phyloP scores from a whole-genome alignment of 1,140 invertebrate species.

The Drosophila triauraria region DNA sequence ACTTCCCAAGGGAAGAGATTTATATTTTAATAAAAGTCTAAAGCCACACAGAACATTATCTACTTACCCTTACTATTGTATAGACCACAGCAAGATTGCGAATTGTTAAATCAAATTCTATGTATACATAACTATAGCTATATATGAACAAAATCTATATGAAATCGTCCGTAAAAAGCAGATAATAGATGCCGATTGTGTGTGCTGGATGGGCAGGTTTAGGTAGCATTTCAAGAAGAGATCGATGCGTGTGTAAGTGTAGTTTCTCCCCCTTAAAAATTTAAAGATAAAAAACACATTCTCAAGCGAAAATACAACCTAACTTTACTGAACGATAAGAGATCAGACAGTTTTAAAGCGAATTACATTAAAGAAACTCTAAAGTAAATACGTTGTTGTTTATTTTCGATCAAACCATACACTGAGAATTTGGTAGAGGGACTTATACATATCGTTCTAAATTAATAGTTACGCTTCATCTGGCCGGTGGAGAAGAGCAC shows the following conservation, averaged over 20 bases:
- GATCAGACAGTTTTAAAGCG: slow-evolving; percentile 41
- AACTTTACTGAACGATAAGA: slow-evolving; percentile 41
- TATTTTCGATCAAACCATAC: slow-evolving; percentile 9
- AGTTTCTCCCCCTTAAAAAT: slow-evolving; percentile 27
- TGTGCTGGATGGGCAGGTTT: slow-evolving; percentile 20
- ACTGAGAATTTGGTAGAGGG: slow-evolving; percentile 34
- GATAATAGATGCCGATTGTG: slow-evolving; percentile 15
- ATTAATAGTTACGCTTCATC: slow-evolving; percentile 77
- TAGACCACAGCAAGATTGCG: slow-evolving; percentile 42
- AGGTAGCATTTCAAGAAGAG: slow-evolving; percentile 46
- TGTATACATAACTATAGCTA: slow-evolving; percentile 50
- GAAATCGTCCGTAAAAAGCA: slow-evolving; percentile 41
- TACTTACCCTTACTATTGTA: slow-evolving; percentile 43
- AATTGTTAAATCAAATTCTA: slow-evolving; percentile 60
- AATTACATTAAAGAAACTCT: slow-evolving; percentile 54
- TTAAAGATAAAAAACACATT: slow-evolving; percentile 23
- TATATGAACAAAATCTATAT: slow-evolving; percentile 23
- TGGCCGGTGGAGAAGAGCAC: slow-evolving; percentile 73
- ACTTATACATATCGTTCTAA: background rate
- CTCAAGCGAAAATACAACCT: slow-evolving; percentile 41
- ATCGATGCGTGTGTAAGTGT: slow-evolving; percentile 38
- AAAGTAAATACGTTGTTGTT: slow-evolving; percentile 34
- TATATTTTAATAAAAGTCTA: slow-evolving; percentile 77
- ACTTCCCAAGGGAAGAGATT: slow-evolving; percentile 54
- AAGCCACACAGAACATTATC: slow-evolving; percentile 35